Percentiles rank a stretch among this genome's conserved stretches.
phyloP scores from a whole-genome alignment of 1,140 invertebrate species.

The Cydia pomonella region DNA sequence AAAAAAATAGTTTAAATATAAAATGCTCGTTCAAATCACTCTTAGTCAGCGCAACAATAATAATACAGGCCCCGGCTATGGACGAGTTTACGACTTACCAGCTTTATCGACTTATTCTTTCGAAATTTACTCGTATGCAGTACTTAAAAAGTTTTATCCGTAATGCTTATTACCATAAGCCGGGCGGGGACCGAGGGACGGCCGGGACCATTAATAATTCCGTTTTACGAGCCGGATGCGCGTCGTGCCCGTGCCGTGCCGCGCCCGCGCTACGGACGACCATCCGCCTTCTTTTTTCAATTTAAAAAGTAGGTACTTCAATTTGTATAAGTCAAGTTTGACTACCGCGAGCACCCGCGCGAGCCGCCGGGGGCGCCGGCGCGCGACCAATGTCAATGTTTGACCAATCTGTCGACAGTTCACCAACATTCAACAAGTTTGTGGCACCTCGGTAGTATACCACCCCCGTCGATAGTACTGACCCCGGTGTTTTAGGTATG shows the following conservation, averaged over 20 bases:
- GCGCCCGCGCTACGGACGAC: neutral
- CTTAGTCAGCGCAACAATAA: neutral
- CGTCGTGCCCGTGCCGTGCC: neutral
- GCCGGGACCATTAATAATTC: constrained; percentile 22
- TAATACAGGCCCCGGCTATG: neutral
- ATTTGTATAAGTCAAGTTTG: constrained; percentile 2
- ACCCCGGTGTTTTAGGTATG: too few species aligned
- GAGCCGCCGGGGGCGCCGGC: neutral
- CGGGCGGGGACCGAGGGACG: neutral
- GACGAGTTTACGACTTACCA: neutral
- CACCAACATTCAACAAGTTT: constrained; percentile 10
- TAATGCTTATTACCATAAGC: constrained; percentile 19
- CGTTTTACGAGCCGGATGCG: constrained; percentile 11
- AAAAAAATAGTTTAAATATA: neutral
- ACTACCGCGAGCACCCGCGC: neutral
- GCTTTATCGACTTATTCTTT: constrained; percentile 8
- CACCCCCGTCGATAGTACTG: neutral
- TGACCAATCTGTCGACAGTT: neutral
- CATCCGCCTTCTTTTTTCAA: neutral
- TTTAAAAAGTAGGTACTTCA: constrained; percentile 13
- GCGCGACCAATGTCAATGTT: constrained; percentile 13
- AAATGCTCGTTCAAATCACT: neutral
- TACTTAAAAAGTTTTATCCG: constrained; percentile 24
- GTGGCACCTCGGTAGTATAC: neutral
- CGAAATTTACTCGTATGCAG: constrained; percentile 18